Conservation (phyloP, 1,140 invertebrate species). For the Lepidurus apus region DNA sequence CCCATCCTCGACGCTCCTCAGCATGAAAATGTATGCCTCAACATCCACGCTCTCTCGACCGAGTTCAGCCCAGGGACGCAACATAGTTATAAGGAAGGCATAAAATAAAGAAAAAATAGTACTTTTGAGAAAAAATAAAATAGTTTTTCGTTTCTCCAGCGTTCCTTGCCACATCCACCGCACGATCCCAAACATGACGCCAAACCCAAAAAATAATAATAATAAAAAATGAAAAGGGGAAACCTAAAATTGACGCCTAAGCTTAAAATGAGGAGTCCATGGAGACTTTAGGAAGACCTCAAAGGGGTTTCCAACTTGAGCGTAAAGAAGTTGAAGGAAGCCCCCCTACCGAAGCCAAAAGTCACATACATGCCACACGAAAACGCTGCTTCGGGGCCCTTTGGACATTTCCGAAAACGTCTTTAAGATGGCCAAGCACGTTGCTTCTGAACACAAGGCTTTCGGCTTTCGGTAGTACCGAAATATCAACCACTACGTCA, state of each 20-base stretch:
- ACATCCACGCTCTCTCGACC: not conserved
- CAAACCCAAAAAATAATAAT: too few relatives aligned
- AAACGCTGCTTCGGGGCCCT: not conserved
- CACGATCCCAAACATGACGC: too few relatives aligned
- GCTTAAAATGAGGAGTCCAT: too few relatives aligned
- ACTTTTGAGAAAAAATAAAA: too few relatives aligned
- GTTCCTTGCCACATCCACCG: too few relatives aligned
- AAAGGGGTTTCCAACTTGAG: too few relatives aligned
- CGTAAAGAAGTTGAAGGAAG: too few relatives aligned
- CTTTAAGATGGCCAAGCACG: not conserved
- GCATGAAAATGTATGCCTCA: slow-evolving; percentile 19
- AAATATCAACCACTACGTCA: not conserved
- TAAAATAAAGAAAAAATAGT: too few relatives aligned
- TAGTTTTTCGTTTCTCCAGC: too few relatives aligned
- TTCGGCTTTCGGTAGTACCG: not conserved
- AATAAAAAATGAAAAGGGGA: too few relatives aligned
- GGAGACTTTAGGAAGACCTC: too few relatives aligned
- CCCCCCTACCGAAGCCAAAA: not conserved
- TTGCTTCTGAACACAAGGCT: not conserved
- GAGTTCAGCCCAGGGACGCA: not conserved
- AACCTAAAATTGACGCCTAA: too few relatives aligned
- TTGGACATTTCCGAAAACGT: not conserved
- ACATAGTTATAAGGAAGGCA: not conserved
- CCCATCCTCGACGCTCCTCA: not conserved
- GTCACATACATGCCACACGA: not conserved